Evolutionary conservation across 1,140 invertebrate genomes (phyloP).

Genomic region (Hypsibius dujardini): DNA sequence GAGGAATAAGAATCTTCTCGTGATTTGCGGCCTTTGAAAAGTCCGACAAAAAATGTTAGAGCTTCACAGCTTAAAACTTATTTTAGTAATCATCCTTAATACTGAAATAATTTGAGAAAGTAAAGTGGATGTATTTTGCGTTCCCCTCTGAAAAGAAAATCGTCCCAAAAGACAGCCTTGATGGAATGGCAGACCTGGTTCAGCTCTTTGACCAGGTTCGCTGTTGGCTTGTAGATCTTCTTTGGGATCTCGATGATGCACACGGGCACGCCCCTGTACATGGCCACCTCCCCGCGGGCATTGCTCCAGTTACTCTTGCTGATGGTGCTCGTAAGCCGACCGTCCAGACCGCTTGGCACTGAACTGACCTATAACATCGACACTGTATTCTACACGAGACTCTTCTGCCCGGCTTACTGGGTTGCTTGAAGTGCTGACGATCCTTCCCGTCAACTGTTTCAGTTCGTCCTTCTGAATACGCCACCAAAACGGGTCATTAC

Average conservation of each 20-base stretch:
- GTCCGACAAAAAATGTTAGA: too few species aligned
- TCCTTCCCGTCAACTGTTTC: not conserved
- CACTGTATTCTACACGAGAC: not conserved
- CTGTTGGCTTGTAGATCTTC: slow-evolving; percentile 1
- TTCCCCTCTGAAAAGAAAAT: too few species aligned
- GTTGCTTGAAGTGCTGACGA: not conserved
- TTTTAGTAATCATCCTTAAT: too few species aligned
- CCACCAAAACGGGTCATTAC: slow-evolving; percentile 7
- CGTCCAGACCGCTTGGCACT: not conserved
- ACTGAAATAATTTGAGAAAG: too few species aligned
- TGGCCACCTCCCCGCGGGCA: not conserved
- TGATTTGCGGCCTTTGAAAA: too few species aligned
- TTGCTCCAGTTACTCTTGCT: not conserved
- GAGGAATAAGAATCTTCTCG: too few species aligned
- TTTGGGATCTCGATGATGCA: not conserved
- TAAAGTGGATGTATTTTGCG: too few species aligned
- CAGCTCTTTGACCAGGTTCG: not conserved
- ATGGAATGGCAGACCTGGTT: not conserved
- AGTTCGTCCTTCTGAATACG: not conserved
- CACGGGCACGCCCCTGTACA: not conserved
- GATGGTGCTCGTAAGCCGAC: not conserved
- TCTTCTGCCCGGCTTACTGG: not conserved
- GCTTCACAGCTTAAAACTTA: too few species aligned
- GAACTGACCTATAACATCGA: not conserved
- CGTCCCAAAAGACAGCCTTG: too few species aligned